A percentile compares a stretch with the other conserved stretches of the same genome.
Conservation (phyloP, 2,113 vertebrate species). For the Ellobius talpinus region DNA sequence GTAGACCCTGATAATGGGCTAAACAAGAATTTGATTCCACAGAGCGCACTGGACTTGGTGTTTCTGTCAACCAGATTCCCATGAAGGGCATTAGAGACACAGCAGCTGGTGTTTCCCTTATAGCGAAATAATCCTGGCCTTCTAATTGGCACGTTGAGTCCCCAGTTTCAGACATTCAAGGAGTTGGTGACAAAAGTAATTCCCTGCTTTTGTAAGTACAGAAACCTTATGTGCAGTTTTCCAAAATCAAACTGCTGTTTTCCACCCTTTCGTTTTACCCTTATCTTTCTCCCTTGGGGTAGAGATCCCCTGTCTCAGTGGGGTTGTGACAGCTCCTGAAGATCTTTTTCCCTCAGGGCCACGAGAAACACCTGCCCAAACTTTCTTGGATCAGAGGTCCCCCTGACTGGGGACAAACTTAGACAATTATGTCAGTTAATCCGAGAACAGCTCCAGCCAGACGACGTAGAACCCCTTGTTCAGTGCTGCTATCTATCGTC, state of each 20-base stretch:
- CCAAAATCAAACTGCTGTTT: not conserved
- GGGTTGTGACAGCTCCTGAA: not conserved
- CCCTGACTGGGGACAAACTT: not conserved
- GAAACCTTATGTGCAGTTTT: not conserved
- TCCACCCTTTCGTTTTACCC: not conserved
- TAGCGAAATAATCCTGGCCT: not conserved
- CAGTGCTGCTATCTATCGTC: not conserved
- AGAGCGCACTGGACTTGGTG: not conserved
- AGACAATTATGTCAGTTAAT: not conserved
- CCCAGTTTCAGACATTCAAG: not conserved
- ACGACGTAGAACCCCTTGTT: not conserved
- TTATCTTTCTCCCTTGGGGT: not conserved
- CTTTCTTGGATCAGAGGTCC: not conserved
- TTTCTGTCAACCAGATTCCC: not conserved
- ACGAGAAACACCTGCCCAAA: not conserved
- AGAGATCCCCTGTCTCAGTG: not conserved
- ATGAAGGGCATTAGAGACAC: not conserved
- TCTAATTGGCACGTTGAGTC: not conserved
- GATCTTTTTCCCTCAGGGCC: not conserved
- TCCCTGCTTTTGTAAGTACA: not conserved
- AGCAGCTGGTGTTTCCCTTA: not conserved
- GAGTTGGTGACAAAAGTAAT: not conserved
- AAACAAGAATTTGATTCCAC: not conserved
- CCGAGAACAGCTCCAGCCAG: not conserved
- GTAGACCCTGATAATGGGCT: not conserved